These are phyloP conservation scores for Protomyctophum bolini DNA, from an alignment of 2,113 vertebrate species.

Conservation along the genomic window DNA sequence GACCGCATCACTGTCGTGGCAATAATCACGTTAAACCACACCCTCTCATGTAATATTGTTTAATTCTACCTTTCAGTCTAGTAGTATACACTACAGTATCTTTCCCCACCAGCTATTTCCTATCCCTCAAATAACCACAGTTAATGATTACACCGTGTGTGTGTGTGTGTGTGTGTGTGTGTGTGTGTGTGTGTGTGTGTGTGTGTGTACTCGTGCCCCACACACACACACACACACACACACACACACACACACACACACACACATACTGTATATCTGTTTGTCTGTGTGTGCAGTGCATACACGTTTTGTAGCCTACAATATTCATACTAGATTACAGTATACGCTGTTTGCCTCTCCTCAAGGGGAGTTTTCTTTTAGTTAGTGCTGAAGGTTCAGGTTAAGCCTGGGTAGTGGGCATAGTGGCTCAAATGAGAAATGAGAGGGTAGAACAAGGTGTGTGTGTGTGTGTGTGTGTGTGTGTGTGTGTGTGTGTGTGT, in stretches of 20 bases:
- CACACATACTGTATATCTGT: not conserved
- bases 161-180: conserved; percentile 16
- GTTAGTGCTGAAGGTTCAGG: too few relatives aligned
- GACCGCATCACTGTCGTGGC: too few relatives aligned
- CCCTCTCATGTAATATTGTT: too few relatives aligned
- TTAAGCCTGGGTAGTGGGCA: too few relatives aligned
- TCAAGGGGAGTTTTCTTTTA: too few relatives aligned
- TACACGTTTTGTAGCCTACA: not conserved
- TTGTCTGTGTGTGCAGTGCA: not conserved
- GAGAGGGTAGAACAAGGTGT: not conserved
- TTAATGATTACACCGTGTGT: conserved; percentile 49
- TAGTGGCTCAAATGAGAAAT: too few relatives aligned
- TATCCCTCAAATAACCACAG: conserved; percentile 18
- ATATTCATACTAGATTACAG: too few relatives aligned
- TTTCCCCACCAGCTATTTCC: conserved; percentile 10
- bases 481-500: too few relatives aligned
- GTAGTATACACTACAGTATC: conserved; percentile 15
- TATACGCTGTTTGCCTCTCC: too few relatives aligned
- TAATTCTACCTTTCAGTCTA: conserved; percentile 6
- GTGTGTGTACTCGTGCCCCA: not conserved
- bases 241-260: too few relatives aligned
- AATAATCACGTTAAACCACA: too few relatives aligned
- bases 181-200: not conserved
- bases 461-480: conserved; percentile 15
- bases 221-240: too few relatives aligned